Evolutionary conservation across 2,888 invertebrate genomes (phyloP), one percentile per base, ranked within the genome.

Genomic region (Eutolmus rufibarbis): DNA sequence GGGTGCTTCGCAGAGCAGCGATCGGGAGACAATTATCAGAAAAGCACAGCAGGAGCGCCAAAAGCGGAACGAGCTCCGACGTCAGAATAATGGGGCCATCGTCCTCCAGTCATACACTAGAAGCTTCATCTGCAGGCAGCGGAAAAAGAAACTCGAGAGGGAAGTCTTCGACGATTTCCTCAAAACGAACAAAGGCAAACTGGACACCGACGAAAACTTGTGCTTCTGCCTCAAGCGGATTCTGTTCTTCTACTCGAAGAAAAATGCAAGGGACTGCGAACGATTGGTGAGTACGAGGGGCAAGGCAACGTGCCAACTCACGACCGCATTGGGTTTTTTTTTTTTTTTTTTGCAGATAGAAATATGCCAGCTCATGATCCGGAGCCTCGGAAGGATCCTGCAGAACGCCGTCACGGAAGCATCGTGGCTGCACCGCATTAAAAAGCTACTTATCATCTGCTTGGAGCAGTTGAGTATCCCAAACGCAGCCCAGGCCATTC

Each of bases 21-120:
- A 95, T 90, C 93, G 95, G 88, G 96, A 97, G 90, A 94, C 95
- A 86, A 93, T 97, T 82, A 94, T 98, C 89, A 95, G 95, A 87
- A 96, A 96, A 91, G 96, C 97, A 76, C 97, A 97, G 91, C 94
- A 95, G 91, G 98, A 98, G 93, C 94, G 98, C 89, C 95, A 95
- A 89, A 97, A 97, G 93, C 94, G 98, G 92, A 97, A 98, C 94
- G 97, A 97, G 91, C 94, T 95, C 89, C 94, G 97, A 88, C 94
- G 94, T 90, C 95, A 95, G 90, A 93, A 96, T 46, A 95, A 95
- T 90, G 96, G 97, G 91, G 95, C 97, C 16, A 94, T 97, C 89
- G 95, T 96, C 90, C 95, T 98, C 88, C 98, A 98, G 92, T 96
- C 97, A 0, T 95, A 95, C 92, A 95, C 95, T 8, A 94, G 97